These are phyloP conservation scores for Pharmacophagus antenor DNA, from an alignment of 2,888 invertebrate genomes.

Conservation along the genomic window DNA sequence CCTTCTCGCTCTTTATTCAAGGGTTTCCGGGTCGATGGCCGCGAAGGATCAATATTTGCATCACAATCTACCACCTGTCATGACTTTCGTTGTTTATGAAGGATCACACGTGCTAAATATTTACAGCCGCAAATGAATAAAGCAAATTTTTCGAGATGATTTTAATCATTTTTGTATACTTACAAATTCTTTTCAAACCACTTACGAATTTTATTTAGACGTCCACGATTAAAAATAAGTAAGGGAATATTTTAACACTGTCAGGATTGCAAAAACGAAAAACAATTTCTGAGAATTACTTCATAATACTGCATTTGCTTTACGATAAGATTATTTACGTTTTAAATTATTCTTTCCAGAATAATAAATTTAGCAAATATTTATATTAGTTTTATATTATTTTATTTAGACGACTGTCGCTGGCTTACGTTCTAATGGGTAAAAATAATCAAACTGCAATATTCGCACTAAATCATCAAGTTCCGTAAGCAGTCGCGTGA, in stretches of 20 bases:
- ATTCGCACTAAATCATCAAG: no score
- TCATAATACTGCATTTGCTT: no score
- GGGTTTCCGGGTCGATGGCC: constrained; percentile 25
- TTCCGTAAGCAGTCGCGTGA: no score
- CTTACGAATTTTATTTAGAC: background rate
- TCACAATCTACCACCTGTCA: constrained; percentile 17
- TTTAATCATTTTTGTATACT: background rate
- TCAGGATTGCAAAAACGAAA: background rate
- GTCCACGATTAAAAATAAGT: background rate
- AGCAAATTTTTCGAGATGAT: constrained; percentile 1
- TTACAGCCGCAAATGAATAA: background rate
- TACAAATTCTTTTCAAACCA: background rate
- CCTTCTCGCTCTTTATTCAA: constrained; percentile 16
- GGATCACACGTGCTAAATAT: constrained; percentile 1
- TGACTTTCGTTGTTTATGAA: constrained; percentile 14
- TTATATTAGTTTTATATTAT: no score
- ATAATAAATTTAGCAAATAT: no score
- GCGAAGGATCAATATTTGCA: constrained; percentile 16
- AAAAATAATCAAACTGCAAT: no score
- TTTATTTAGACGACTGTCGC: no score
- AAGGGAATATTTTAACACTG: background rate
- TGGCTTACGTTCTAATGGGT: no score
- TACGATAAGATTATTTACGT: no score
- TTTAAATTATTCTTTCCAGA: no score
- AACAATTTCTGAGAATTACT: no score